Conservation (phyloP, 1,140 invertebrate species). For the Drosophila punjabiensis region DNA sequence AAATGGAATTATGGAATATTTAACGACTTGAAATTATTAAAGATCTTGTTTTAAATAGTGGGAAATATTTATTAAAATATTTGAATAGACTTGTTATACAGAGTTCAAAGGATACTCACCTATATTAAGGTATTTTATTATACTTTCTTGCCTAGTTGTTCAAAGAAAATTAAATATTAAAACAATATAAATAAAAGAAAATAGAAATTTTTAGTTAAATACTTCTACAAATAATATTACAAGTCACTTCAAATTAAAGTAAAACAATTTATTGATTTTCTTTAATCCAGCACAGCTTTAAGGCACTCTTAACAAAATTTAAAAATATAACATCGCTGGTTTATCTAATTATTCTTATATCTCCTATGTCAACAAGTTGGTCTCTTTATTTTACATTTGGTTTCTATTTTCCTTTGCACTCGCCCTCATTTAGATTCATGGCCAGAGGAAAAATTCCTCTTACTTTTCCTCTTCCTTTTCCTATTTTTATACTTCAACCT, state of each 20-base stretch:
- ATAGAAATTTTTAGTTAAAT: no score
- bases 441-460: neutral
- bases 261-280: neutral
- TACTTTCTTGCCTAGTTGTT: neutral
- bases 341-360: neutral
- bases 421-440: constrained; percentile 21
- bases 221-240: neutral
- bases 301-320: neutral
- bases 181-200: no score
- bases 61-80: neutral
- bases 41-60: neutral
- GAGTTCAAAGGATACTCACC: neutral
- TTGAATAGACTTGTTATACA: neutral
- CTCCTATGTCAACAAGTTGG: neutral
- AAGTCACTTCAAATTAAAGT: neutral
- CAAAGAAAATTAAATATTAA: neutral
- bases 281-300: neutral
- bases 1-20: neutral
- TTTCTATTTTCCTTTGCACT: constrained; percentile 1
- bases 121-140: neutral
- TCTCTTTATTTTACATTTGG: constrained; percentile 19
- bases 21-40: neutral
- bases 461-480: neutral
- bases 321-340: neutral
- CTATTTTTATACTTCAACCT: constrained; percentile 14